Evolutionary conservation across 2,797 vertebrate genomes (phyloP), one percentile per base, ranked within the genome.

Genomic region (Darevskia nairensis): DNA sequence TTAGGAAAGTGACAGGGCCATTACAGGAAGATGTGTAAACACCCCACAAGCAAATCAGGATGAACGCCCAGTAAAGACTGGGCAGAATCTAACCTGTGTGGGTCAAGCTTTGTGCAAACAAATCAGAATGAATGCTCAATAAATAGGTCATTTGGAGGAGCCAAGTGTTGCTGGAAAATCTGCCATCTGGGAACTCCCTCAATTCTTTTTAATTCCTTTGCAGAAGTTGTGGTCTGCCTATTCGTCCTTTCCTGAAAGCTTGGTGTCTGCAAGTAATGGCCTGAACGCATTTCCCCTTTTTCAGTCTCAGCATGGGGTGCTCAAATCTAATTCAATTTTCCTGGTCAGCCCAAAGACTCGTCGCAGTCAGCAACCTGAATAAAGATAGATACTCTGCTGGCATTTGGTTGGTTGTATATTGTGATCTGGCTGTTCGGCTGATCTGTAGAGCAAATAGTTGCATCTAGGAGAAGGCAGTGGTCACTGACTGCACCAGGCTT

Each of bases 311-410:
- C n/a, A 50, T 17, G 55, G 13, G 82, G 17, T 11, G 10, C 1
- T n/a, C 1, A 69, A 88, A 5, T 15, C 50, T 80, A 75, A 85
- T 85, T 66, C 66, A 23, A 86, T 66, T 69, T 69, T 86, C 55
- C 50, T 87, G 75, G 88, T 77, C 32, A 80, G 82, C 4, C 0
- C 2, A 80, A 90, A 75, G 2, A 0, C 0, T 2, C 0, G 0
- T 46, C 87, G 41, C 29, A 90, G 92, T 84, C 29, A 88, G 32
- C 15, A 82, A 82, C 55, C 69, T 80, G 75, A 90, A 89, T 27
- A 86, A 4, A 88, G 77, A 44, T 82, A 85, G 76, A 55, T 61
- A 50, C n/a, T 92, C 79, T 83, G 17, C 69, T 29, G 35, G 29
- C 41, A 50, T 68, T 46, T 25, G 27, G 71, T 46, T 21, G 41